These are phyloP conservation scores for Torymus tubicola DNA, from an alignment of 2,888 invertebrate genomes.

Conservation along the genomic window DNA sequence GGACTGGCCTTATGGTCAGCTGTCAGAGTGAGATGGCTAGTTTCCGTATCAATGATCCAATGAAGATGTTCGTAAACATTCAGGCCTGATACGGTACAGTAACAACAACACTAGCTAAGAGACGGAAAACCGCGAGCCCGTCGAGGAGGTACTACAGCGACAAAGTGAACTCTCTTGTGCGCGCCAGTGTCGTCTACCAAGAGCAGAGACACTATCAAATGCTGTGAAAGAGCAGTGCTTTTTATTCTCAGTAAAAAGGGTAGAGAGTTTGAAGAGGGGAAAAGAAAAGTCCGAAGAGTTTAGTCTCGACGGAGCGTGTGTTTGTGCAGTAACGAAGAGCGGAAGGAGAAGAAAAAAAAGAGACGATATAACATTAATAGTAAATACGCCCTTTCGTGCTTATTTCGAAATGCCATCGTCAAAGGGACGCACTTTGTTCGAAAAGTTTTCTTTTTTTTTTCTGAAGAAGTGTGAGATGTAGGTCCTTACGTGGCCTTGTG, in stretches of 20 bases:
- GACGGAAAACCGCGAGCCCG: slow-evolving; percentile 5
- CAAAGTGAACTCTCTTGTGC: slow-evolving; percentile 46
- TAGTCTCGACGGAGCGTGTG: slow-evolving; percentile 19
- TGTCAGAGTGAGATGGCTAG: slow-evolving; percentile 65
- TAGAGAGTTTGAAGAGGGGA: not conserved
- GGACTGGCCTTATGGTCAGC: slow-evolving; percentile 76
- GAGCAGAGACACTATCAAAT: slow-evolving; percentile 32
- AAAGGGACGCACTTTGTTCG: slow-evolving; percentile 6
- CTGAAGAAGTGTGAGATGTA: not conserved
- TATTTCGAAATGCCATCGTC: too few species aligned
- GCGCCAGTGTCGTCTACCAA: slow-evolving; percentile 41
- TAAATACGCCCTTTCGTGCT: not conserved
- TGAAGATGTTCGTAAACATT: slow-evolving; percentile 72
- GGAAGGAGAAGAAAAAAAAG: too few species aligned
- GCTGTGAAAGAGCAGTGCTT: slow-evolving; percentile 14
- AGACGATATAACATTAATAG: not conserved
- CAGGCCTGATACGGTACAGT: slow-evolving; percentile 70
- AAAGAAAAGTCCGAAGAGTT: not conserved
- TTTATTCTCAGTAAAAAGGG: not conserved
- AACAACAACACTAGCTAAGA: slow-evolving; percentile 49
- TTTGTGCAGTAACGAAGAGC: slow-evolving; percentile 6
- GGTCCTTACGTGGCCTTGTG: slow-evolving; percentile 41
- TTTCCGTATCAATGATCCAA: slow-evolving; percentile 69
- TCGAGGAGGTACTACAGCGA: slow-evolving; percentile 12
- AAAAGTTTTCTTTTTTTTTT: too few species aligned